Evolutionary conservation across 2,113 vertebrate species (phyloP).

Genomic region (Labeo catla): DNA sequence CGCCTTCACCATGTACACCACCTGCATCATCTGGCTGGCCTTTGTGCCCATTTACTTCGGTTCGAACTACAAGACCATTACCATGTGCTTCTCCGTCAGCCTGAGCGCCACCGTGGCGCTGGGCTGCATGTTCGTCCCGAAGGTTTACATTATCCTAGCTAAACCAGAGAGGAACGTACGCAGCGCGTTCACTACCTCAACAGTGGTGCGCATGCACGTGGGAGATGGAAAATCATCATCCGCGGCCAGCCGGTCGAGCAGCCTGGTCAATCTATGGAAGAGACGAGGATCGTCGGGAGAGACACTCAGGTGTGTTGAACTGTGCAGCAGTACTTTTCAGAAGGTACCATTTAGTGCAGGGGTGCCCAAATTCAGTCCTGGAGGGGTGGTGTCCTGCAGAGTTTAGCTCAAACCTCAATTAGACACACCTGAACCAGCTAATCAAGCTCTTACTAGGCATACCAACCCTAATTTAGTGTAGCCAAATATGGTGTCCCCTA

Average conservation of each 20-base stretch:
- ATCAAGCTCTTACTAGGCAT: too few species aligned
- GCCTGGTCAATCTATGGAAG: slow-evolving; percentile 96
- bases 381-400: too few species aligned
- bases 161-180: slow-evolving; percentile 98
- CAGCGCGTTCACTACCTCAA: slow-evolving; percentile 96
- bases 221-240: slow-evolving; percentile 95
- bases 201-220: slow-evolving; percentile 97
- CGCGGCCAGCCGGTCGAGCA: slow-evolving; percentile 92
- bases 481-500: too few species aligned
- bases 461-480: too few species aligned
- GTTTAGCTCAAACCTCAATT: too few species aligned
- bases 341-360: not conserved
- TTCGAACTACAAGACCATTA: slow-evolving; percentile 99
- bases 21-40: slow-evolving; percentile 98
- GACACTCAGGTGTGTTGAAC: slow-evolving; percentile 86
- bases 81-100: slow-evolving; percentile 98
- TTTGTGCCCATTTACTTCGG: slow-evolving; percentile 99
- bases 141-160: slow-evolving; percentile 97
- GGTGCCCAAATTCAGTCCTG: too few species aligned
- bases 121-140: slow-evolving; percentile 97
- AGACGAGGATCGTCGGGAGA: slow-evolving; percentile 93
- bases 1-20: slow-evolving; percentile 99
- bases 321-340: not conserved
- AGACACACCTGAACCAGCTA: too few species aligned
- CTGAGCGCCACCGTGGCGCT: slow-evolving; percentile 96